Evolutionary conservation across 2,113 vertebrate genomes (phyloP), one percentile per base, ranked within the genome.

Genomic region (Ctenodactylus gundi): DNA sequence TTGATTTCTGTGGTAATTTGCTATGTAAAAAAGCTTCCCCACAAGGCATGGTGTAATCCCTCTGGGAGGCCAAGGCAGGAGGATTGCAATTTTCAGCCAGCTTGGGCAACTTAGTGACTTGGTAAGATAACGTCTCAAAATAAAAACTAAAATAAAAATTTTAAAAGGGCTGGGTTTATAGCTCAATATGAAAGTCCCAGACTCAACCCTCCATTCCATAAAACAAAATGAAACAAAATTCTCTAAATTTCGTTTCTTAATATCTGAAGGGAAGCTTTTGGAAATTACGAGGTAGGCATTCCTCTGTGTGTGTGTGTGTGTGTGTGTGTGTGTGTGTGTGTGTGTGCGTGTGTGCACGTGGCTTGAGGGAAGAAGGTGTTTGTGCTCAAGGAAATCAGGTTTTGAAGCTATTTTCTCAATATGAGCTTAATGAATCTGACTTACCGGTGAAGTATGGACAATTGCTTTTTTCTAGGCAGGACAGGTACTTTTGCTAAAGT

Each of bases 391-490:
- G 46, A 58, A 83, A 65, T 11, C 0, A 15, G 18, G 6, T 62
- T 96, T 84, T 27, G 31, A 29, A 51, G 23, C 34, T 41, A 0
- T 67, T 78, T 94, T 81, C 72, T 90, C 23, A 49, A 21, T 65
- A 18, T 29, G 17, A 88, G 62, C 57, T 60, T 92, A 85, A 82
- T 51, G 85, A 70, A 86, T 90, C 4, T 60, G 36, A 90, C 67
- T 94, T 94, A 96, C 67, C 18, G 70, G 23, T 94, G 13, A 80
- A 73, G 27, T 83, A n/a, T 85, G 6, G 84, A 60, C 25, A 76
- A 49, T 77, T 88, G 31, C 8, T 81, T 51, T 92, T 88, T 83
- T 77, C 21, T 81, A 60, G 75, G 21, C 76, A 34, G 87, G 53
- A 75, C 18, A 29, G 36, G 12, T 62, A 81, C 53, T 58, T 70